These are phyloP conservation scores for Spodoptera exigua DNA, from an alignment of 2,888 invertebrate genomes.

Conservation along the genomic window DNA sequence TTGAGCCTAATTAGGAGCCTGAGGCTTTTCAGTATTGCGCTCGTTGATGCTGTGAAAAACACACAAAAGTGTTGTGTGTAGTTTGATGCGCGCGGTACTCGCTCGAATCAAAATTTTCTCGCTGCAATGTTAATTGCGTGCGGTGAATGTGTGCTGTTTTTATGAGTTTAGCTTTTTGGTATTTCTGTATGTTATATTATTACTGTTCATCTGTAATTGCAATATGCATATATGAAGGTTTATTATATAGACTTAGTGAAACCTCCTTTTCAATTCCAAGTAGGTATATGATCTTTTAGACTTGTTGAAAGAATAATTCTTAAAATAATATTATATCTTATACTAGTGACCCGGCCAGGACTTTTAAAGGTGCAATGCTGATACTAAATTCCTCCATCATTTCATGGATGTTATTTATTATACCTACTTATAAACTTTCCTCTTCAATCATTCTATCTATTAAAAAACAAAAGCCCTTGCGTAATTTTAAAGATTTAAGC, in stretches of 20 bases:
- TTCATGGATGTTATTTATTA: too few relatives aligned
- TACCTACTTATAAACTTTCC: too few relatives aligned
- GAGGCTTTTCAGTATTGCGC: conserved; percentile 87
- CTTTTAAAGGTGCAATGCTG: too few relatives aligned
- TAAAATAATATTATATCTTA: too few relatives aligned
- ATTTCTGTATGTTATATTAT: not conserved
- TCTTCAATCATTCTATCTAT: too few relatives aligned
- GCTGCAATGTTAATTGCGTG: conserved; percentile 66
- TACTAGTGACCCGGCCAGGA: too few relatives aligned
- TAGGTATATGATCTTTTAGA: too few relatives aligned
- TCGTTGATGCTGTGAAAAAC: conserved; percentile 86
- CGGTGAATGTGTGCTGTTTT: conserved; percentile 47
- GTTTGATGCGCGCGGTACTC: conserved; percentile 55
- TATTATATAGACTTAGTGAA: not conserved
- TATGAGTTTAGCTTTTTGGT: conserved; percentile 13
- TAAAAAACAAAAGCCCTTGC: too few relatives aligned
- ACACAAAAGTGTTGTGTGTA: conserved; percentile 85
- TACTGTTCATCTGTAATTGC: not conserved
- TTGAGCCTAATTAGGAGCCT: conserved; percentile 89
- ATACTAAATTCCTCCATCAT: too few relatives aligned
- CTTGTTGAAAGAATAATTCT: too few relatives aligned
- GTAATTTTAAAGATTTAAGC: too few relatives aligned
- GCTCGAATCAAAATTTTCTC: conserved; percentile 62
- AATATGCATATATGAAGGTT: not conserved
- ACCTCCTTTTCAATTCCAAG: too few relatives aligned